Conservation (phyloP, 2,113 vertebrate species). For the Prietella phreatophila region DNA sequence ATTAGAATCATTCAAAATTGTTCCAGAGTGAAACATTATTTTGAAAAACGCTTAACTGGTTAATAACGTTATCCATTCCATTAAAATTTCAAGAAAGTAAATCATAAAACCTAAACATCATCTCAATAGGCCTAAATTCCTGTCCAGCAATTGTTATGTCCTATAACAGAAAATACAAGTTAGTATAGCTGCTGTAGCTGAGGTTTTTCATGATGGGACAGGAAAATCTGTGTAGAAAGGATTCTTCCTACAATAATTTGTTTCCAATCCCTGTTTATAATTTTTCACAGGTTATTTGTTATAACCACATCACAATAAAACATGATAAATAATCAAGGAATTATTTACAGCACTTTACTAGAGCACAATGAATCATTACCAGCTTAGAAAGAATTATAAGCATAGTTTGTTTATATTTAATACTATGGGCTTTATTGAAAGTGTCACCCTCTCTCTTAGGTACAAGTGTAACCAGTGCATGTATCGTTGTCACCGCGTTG, state of each 20-base stretch:
- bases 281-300: background rate
- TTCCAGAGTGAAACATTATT: background rate
- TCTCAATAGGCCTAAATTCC: background rate
- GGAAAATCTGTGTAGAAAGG: background rate
- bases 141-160: background rate
- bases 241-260: background rate
- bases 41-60: background rate
- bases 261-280: background rate
- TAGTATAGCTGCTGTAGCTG: background rate
- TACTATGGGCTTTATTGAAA: background rate
- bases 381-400: background rate
- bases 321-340: background rate
- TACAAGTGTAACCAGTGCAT: constrained; percentile 92
- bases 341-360: background rate
- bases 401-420: background rate
- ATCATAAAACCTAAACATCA: background rate
- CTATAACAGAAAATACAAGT: background rate
- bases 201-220: background rate
- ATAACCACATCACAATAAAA: background rate
- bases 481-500: constrained; percentile 90
- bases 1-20: background rate
- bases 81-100: background rate
- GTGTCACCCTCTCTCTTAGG: constrained; percentile 62
- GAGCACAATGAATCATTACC: background rate
- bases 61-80: background rate